Evolutionary conservation across 2,888 invertebrate genomes (phyloP), one percentile per base, ranked within the genome.

Genomic region (Melanchra persicariae): DNA sequence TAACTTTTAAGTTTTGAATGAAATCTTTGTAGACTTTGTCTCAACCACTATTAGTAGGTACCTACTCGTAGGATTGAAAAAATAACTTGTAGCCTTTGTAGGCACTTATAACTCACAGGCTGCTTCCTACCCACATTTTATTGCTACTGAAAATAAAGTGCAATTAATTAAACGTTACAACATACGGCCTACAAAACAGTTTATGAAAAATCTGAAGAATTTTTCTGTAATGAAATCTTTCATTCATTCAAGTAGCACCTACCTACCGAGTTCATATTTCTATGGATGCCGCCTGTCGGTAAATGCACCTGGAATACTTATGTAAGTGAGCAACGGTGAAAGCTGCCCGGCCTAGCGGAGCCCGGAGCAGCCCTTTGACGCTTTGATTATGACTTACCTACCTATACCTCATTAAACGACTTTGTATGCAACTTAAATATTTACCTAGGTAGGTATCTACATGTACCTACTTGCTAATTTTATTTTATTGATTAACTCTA

Each of bases 331-430:
- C 68, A 57, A 65, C 60, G 82, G 85, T 83, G 87, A 88, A 88
- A 88, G 87, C 85, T 79, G 77, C 81, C 72, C 70, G 71, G 85
- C 73, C 85, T 84, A 76, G 63, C 63, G 72, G 45, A 64, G 70
- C 74, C 74, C 63, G 75, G 54, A 63, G 72, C 79, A 81, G 74
- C 80, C 79, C 75, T 79, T n/a, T 77, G 70, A 65, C 55, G 82
- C 78, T 81, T 85, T 86, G 74, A 74, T 78, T 84, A 87, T 72
- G 71, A 71, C 68, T 77, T 81, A 69, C 62, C 69, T 75, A 74
- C 71, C 69, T 75, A 73, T 69, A 74, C 34, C 34, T 77, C 80
- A 78, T 84, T 80, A 75, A 60, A 58, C 43, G 34, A 71, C 64
- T 77, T 67, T 58, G 58, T 70, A 70, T 4, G 24, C 17, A 34